Evolutionary conservation across 2,888 invertebrate species (phyloP), one percentile per base, ranked within the genome.

Genomic region (Caenorhabditis sinica): DNA sequence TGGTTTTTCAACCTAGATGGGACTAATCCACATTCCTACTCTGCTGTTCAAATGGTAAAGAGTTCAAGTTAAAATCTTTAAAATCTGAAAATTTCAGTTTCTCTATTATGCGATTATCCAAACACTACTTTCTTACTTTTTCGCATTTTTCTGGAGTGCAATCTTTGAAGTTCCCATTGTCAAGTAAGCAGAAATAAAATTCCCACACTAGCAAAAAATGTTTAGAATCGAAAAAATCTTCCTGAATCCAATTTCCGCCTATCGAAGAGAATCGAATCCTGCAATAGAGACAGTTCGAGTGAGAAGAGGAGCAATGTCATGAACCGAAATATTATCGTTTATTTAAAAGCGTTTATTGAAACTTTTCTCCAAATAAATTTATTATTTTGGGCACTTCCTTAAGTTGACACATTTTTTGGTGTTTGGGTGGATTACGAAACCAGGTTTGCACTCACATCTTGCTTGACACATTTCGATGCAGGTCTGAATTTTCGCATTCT

Each of bases 141-240:
- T 83, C 51, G 83, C 82, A 20, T 74, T 86, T 25, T 68, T 77
- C 40, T 84, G 82, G 83, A 84, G 82, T 69, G 69, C 76, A 17
- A 15, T 76, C 17, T 83, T 80, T 43, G 86, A 86, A 75, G n/a
- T 86, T 17, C 80, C 86, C 6, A 36, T 76, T 36, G 51, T 61
- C 13, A 86, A 83, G 75, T 68, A 33, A 43, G 74, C 43, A 3
- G 23, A 17, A 2, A 23, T 20, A 40, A 17, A 17, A 40, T 1
- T 28, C 2, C 23, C 11, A 20, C 5, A 23, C 23, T 25, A 23
- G 20, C 15, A 8, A 3, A 36, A 20, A 43, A 2, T 17, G 58
- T 81, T 40, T n/a, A 82, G 82, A 75, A 51, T 85, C 17, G 84
- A 85, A 36, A 81, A 85, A 45, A 85, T 81, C 49, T 65, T 81